These are phyloP conservation scores for Botia almorhae DNA, from an alignment of 2,797 vertebrate species.

Conservation along the genomic window DNA sequence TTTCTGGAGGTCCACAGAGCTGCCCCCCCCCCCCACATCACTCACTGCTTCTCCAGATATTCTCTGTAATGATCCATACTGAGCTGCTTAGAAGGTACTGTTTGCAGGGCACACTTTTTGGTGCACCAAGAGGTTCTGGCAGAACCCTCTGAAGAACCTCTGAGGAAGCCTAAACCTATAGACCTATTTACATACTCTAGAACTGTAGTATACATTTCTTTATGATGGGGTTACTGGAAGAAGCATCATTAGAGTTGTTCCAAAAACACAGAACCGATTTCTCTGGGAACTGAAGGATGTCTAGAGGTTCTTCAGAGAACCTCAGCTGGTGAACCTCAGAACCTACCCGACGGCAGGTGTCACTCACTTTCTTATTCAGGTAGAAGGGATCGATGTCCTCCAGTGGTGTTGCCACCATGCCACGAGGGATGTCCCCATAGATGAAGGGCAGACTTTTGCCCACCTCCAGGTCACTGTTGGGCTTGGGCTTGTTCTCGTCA, in stretches of 20 bases:
- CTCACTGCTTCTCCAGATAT: not conserved
- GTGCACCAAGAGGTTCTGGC: not conserved
- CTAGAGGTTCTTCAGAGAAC: too few relatives aligned
- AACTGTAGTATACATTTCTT: too few relatives aligned
- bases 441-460: slow-evolving; percentile 97
- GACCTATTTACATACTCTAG: too few relatives aligned
- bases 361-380: slow-evolving; percentile 95
- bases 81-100: not conserved
- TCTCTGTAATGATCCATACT: not conserved
- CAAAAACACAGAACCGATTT: too few relatives aligned
- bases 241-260: too few relatives aligned
- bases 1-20: too few relatives aligned
- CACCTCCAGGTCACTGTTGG: slow-evolving; percentile 95
- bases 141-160: not conserved
- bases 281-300: too few relatives aligned
- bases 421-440: slow-evolving; percentile 92
- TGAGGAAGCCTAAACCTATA: too few relatives aligned
- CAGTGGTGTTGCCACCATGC: slow-evolving; percentile 92
- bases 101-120: not conserved
- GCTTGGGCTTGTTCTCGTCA: slow-evolving; percentile 95
- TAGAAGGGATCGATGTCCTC: slow-evolving; percentile 99
- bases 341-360: not conserved
- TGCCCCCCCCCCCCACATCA: not conserved
- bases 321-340: too few relatives aligned
- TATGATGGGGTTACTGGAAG: too few relatives aligned